Evolutionary conservation across 2,797 vertebrate species (phyloP).

Genomic region (Bradypodion pumilum): DNA sequence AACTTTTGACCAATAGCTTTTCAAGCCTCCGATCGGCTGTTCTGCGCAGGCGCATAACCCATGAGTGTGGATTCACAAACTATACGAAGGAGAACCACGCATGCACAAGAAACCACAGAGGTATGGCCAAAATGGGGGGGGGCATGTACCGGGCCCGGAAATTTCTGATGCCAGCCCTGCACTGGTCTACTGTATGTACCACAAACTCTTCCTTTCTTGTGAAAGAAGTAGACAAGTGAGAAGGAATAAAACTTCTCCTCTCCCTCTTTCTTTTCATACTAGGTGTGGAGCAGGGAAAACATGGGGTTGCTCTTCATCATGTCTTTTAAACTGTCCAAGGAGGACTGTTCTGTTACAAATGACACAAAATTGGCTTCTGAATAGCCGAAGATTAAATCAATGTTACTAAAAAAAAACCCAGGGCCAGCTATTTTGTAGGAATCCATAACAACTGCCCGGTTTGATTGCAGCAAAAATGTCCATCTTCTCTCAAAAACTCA

Average conservation of each 20-base stretch:
- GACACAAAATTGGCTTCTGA: neutral
- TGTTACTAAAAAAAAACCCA: too few species aligned
- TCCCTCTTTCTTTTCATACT: constrained; percentile 30
- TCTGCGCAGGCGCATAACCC: too few species aligned
- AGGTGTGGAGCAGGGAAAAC: constrained; percentile 40
- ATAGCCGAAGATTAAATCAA: neutral
- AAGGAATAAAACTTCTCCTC: constrained; percentile 38
- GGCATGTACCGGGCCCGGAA: too few species aligned
- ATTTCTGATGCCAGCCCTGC: too few species aligned
- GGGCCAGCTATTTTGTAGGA: neutral
- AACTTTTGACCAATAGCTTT: too few species aligned
- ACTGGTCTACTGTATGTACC: constrained; percentile 57
- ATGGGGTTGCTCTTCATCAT: constrained; percentile 48
- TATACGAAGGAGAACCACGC: too few species aligned
- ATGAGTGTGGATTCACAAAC: too few species aligned
- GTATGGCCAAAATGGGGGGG: too few species aligned
- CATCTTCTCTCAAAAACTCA: neutral
- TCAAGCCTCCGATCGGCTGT: too few species aligned
- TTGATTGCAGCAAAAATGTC: neutral
- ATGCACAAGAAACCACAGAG: too few species aligned
- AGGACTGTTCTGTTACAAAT: neutral
- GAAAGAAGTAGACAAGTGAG: constrained; percentile 61
- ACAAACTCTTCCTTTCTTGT: constrained; percentile 23
- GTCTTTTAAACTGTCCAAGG: constrained; percentile 38
- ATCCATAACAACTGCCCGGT: neutral